Percentiles rank a stretch among this genome's conserved stretches.
These are phyloP conservation scores for Drosophila miranda DNA, from an alignment of 1,140 invertebrate species.

Conservation along the genomic window DNA sequence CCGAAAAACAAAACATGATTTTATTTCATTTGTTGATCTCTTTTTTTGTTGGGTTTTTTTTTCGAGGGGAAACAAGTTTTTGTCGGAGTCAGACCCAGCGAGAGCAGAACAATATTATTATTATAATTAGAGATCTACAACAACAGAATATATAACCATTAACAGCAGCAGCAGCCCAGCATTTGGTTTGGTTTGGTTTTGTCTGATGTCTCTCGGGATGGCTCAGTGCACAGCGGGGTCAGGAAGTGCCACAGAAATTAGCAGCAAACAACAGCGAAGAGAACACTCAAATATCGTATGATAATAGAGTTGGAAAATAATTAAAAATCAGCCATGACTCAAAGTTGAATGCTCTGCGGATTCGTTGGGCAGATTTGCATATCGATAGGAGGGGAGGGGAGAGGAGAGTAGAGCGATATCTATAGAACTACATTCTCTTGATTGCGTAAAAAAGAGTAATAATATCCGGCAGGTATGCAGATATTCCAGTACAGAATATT, in stretches of 20 bases:
- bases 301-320: conserved; percentile 16
- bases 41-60: conserved; percentile 7
- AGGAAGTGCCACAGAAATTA: conserved; percentile 57
- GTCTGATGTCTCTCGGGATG: conserved; percentile 27
- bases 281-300: conserved; percentile 30
- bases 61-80: conserved; percentile 58
- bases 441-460: too few relatives aligned
- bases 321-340: conserved; percentile 35
- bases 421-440: too few relatives aligned
- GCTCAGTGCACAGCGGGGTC: conserved; percentile 74
- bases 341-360: conserved; percentile 41
- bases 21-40: conserved; percentile 43
- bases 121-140: conserved; percentile 72
- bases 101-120: conserved; percentile 73
- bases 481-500: too few relatives aligned
- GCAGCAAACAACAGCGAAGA: conserved; percentile 17
- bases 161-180: conserved; percentile 57
- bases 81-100: conserved; percentile 16
- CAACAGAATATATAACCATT: conserved; percentile 61
- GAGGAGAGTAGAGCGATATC: too few relatives aligned
- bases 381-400: not conserved
- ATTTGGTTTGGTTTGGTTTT: conserved; percentile 32
- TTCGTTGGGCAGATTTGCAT: conserved; percentile 17
- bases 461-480: too few relatives aligned
- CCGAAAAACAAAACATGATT: conserved; percentile 45